These are phyloP conservation scores for Penelope pileata DNA, from an alignment of 2,113 vertebrate species.

Conservation along the genomic window DNA sequence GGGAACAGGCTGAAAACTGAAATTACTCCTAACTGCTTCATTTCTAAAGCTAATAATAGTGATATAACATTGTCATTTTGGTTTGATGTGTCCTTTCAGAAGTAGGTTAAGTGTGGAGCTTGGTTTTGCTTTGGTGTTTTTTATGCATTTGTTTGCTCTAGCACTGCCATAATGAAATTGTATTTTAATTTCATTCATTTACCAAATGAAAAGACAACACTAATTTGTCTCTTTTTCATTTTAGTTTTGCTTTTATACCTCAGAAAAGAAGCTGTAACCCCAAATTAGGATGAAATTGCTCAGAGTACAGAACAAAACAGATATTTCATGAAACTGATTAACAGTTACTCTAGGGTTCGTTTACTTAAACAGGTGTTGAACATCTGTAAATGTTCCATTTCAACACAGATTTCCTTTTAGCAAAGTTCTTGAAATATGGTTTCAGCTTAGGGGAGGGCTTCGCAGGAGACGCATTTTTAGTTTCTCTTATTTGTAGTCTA, in stretches of 20 bases:
- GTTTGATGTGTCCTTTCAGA: conserved; percentile 53
- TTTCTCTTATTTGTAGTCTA: not conserved
- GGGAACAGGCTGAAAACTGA: conserved; percentile 31
- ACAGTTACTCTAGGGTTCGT: conserved; percentile 30
- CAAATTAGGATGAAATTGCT: conserved; percentile 22
- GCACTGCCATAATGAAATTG: conserved; percentile 49
- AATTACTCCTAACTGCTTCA: conserved; percentile 49
- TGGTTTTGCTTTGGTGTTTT: conserved; percentile 33
- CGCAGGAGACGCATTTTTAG: not conserved
- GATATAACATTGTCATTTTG: conserved; percentile 8
- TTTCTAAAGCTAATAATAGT: conserved; percentile 55
- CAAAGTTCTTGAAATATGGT: not conserved
- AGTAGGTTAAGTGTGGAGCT: conserved; percentile 27
- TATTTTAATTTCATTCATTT: conserved; percentile 64
- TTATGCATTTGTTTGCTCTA: conserved; percentile 23
- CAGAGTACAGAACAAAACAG: not conserved
- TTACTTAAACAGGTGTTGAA: conserved; percentile 18
- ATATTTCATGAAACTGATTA: conserved; percentile 42
- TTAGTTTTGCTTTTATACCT: conserved; percentile 31
- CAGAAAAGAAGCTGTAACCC: conserved; percentile 4
- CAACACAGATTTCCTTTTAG: not conserved
- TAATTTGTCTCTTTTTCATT: conserved; percentile 12
- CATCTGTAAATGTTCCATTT: not conserved
- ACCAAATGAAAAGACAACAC: conserved; percentile 27
- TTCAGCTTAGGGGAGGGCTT: not conserved